Evolutionary conservation across 2,113 vertebrate species (phyloP), one percentile per base, ranked within the genome.

Genomic region (Neolamprologus longior): DNA sequence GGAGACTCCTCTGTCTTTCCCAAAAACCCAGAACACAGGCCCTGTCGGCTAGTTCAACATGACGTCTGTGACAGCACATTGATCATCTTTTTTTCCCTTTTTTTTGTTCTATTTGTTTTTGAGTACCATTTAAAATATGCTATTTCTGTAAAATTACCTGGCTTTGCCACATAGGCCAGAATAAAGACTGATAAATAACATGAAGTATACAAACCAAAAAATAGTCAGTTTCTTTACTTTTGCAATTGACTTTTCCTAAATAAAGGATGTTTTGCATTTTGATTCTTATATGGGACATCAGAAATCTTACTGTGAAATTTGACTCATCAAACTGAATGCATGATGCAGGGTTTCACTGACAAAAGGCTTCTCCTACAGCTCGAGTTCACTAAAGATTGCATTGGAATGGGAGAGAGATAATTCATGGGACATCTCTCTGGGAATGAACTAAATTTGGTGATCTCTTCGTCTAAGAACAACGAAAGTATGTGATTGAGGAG

Each of bases 121-220:
- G 66, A 85, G 82, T 89, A 84, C 87, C 57, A 89, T 92, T 94
- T 91, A 95, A 94, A 95, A 94, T 92, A 91, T 88, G 86, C 47
- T 92, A 90, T 93, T 91, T 95, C 85, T 95, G 91, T 94, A 95
- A 95, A 95, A 92, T 95, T 91, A 88, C 93, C 91, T 90, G 92
- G 91, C 87, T 93, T 86, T 89, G 86, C 88, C 91, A 54, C 81
- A 15, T 31, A 80, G 90, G 89, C 91, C 80, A 61, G 82, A 91
- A 93, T 87, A 91, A 95, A 92, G 85, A 92, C 80, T 78, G 86
- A 87, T 90, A 90, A 81, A 88, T 92, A 87, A 91, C 73, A 93
- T 89, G 88, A 93, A 91, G 88, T 93, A 94, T 94, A 94, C 58
- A 92, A 95, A 95, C 81, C 86, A 89, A 95, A 95, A 92, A 91